These are phyloP conservation scores for Rhynchopsitta pachyrhyncha DNA, from an alignment of 2,113 vertebrate species.

Conservation along the genomic window DNA sequence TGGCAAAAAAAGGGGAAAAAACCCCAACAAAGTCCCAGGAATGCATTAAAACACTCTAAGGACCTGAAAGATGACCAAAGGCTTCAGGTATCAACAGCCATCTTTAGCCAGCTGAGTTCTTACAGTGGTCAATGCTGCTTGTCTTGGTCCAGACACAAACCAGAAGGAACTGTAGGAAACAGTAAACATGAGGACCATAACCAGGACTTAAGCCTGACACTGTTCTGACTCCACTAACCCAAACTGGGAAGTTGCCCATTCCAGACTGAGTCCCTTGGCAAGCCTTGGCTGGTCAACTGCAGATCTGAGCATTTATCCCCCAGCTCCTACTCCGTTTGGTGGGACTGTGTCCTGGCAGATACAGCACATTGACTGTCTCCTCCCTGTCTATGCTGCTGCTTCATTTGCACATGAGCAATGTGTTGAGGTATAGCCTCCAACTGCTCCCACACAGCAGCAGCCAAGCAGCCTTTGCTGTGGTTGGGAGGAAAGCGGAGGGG, in stretches of 20 bases:
- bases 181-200: not conserved
- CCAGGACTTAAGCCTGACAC: not conserved
- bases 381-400: not conserved
- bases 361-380: not conserved
- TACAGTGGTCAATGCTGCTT: not conserved
- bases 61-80: not conserved
- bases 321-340: not conserved
- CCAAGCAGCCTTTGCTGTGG: not conserved
- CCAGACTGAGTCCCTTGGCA: not conserved
- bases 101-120: not conserved
- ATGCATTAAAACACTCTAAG: not conserved
- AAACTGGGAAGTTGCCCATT: not conserved
- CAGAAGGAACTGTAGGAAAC: conserved; percentile 1
- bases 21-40: not conserved
- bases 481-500: not conserved
- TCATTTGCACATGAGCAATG: not conserved
- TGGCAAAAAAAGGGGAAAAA: not conserved
- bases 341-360: not conserved
- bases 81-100: not conserved
- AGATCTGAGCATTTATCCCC: not conserved
- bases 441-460: not conserved
- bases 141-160: not conserved
- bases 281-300: not conserved
- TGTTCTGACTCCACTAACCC: not conserved
- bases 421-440: not conserved